Base-by-base conservation (phyloP, 2,113 vertebrate genomes). In the Hypanus sabinus region DNA sequence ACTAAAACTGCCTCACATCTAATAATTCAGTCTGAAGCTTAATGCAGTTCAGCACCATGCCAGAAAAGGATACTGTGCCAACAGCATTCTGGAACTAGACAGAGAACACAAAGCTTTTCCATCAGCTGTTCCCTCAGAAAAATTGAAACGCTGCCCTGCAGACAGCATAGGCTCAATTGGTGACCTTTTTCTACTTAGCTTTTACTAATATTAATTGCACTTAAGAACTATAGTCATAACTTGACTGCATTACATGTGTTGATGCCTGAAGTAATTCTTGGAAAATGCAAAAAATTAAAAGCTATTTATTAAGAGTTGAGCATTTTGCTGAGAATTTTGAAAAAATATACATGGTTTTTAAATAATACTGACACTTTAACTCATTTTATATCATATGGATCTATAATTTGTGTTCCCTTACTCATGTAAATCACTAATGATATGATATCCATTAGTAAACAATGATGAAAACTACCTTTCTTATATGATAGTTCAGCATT, bases 181-280 rank as follows among this genome's bases (percentile, higher is more conserved):
- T 14, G 60, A 33, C 30, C 85, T 27, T 14, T 80, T 24, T 60
- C 55, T 14, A 65, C 62, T 65, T 18, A 90, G 85, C 55, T 88
- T 88, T 88, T 62, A 62, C 83, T 88, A 2, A 14, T 88, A 88
- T 88, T 88, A 55, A 90, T 90, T 90, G 60, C 14, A 68, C 65
- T 90, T 14, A 90, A 36, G 85, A 90, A 7, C n/a, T 33, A n/a
- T 33, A 90, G n/a, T 7, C 60, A 90, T 65, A 65, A 90, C 11
- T 30, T 18, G n/a, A 16, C 57, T 33, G 30, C 60, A 90, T 16
- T 88, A 30, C 18, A 2, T 11, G 81, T 27, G 55, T 30, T 85
- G 55, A 33, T 68, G 60, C 57, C n/a, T 30, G 6, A 62, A 65
- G n/a, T 33, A 14, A 68, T 30, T 90, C 33, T 9, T 62, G 12